Evolutionary conservation across 2,888 invertebrate species (phyloP).

Genomic region (Scaeva pyrastri): DNA sequence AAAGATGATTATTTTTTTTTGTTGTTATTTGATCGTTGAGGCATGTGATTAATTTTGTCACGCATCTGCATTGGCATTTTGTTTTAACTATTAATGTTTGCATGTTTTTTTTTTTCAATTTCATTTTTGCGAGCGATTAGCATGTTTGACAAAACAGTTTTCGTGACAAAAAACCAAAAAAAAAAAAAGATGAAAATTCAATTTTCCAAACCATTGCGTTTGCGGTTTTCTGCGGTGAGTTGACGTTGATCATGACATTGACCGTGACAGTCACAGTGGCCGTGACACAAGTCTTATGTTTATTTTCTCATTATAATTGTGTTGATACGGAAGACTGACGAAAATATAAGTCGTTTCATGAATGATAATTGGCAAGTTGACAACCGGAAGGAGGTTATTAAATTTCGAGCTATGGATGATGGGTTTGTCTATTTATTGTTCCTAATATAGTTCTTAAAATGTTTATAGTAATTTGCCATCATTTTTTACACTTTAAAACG

Average conservation of each 20-base stretch:
- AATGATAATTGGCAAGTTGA: constrained; percentile 4
- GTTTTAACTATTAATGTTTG: constrained; percentile 1
- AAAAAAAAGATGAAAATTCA: constrained; percentile 18
- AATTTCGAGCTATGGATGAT: not conserved
- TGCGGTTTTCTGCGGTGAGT: constrained; percentile 20
- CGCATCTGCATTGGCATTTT: constrained; percentile 52
- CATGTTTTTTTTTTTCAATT: not conserved
- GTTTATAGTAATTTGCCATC: no score
- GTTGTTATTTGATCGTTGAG: constrained; percentile 43
- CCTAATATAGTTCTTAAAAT: no score
- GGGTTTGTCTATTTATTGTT: no score
- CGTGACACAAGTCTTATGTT: constrained; percentile 27
- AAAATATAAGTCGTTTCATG: not conserved
- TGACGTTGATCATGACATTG: constrained; percentile 55
- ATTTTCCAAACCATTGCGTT: constrained; percentile 37
- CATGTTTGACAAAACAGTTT: constrained; percentile 6
- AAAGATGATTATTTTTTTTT: not conserved
- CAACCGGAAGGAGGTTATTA: constrained; percentile 2
- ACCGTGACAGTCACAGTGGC: constrained; percentile 57
- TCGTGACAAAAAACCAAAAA: constrained; percentile 16
- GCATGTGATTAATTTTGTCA: constrained; percentile 64
- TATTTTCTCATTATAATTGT: constrained; percentile 11
- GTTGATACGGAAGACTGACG: constrained; percentile 26
- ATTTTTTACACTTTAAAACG: no score
- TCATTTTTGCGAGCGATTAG: not conserved